A percentile compares a stretch with the other conserved stretches of the same genome.
Evolutionary conservation across 1,140 invertebrate species (phyloP).

Genomic region (Apocrypta bakeri): DNA sequence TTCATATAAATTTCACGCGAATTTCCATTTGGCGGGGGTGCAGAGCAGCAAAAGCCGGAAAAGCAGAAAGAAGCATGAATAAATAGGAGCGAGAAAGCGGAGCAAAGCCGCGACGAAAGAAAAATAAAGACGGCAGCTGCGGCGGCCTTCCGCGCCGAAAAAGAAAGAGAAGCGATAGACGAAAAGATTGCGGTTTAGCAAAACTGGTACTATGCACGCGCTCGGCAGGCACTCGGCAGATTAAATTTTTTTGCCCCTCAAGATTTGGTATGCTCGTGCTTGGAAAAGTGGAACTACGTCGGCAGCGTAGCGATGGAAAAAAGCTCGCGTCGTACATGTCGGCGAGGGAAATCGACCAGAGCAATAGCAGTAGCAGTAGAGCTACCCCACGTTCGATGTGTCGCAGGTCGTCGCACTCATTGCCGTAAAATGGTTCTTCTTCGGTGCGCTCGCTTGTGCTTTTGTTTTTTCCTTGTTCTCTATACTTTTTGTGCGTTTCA

Average conservation of each 20-base stretch:
- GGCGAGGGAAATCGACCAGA: neutral
- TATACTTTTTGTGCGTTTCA: neutral
- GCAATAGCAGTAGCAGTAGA: neutral
- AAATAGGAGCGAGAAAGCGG: neutral
- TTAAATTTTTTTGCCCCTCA: slow-evolving; percentile 50
- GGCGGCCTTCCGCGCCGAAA: slow-evolving; percentile 3
- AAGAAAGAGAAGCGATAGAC: neutral
- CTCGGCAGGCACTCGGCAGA: slow-evolving; percentile 43
- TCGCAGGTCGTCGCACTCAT: slow-evolving; percentile 1
- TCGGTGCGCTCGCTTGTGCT: neutral
- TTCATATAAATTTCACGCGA: neutral
- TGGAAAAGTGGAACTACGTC: neutral
- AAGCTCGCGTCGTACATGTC: neutral
- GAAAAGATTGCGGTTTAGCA: slow-evolving; percentile 44
- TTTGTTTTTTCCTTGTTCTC: neutral
- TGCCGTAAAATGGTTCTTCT: neutral
- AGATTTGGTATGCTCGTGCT: slow-evolving; percentile 10
- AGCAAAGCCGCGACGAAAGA: neutral
- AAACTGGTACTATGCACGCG: slow-evolving; percentile 15
- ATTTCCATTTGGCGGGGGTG: neutral
- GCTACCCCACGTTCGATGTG: neutral
- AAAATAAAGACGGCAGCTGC: neutral
- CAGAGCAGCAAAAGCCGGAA: neutral
- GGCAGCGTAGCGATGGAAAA: neutral
- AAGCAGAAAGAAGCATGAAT: neutral